Base-by-base conservation (phyloP, 2,113 vertebrate species). In the Peucedramus taeniatus region DNA sequence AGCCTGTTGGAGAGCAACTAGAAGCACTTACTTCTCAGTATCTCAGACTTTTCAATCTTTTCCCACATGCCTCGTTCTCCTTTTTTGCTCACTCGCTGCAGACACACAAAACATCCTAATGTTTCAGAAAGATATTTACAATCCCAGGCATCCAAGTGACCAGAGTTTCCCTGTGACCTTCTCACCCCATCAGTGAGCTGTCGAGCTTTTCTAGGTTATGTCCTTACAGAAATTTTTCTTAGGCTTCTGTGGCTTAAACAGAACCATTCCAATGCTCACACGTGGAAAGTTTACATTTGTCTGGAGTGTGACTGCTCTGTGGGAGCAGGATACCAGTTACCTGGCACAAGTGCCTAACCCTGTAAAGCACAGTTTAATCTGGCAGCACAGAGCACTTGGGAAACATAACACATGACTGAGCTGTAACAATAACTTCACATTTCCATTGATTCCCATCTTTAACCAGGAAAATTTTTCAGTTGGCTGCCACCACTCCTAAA, bases 51-150 rank as follows among this genome's bases (percentile, higher is more conserved):
- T 42, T 89, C 79, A 54, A 0, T 81, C 69, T 93, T 92, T 93
- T 89, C 89, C 89, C 93, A 88, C 71, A 61, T 77, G 79, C 60
- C 50, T 96, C 76, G 35, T 89, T 61, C 70, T 90, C 28, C 22
- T 49, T 70, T 93, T 80, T 42, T 57, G 2, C 59, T 88, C 79
- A 33, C 63, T 78, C 3, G 2, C 60, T 42, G 50, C 88, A 92
- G 83, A 60, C 9, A 0, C 61, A 45, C 39, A 56, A 56, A 76
- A 75, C 2, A 10, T 51, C 76, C 35, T 22, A 83, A 83, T 0
- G 15, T 92, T 94, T 92, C 83, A 87, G 77, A 66, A 64, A 89
- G 91, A 92, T 75, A 94, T 94, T 96, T 94, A 93, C 69, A 81
- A 5, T 87, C 83, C 54, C 86, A 89, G 89, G 22, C 69, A 87